Base-by-base conservation (phyloP, 1,140 invertebrate genomes). In the Littorina saxatilis region DNA sequence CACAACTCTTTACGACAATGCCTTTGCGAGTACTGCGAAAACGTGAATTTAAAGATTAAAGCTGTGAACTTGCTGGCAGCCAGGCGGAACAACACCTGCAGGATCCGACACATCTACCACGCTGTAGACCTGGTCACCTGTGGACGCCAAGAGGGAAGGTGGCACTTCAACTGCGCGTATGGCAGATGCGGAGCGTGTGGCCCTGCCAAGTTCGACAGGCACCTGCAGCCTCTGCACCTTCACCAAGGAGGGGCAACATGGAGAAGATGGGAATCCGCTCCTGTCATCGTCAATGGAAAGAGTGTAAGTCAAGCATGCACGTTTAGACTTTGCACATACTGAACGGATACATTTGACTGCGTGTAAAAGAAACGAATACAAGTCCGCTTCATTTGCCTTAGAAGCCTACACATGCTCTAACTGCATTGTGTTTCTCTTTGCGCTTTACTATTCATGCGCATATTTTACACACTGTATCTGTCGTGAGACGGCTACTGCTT, bases 121-220 rank as follows among this genome's bases (percentile, higher is more conserved):
- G 61, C 61, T 27, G 61, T 63, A n/a, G 61, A 63, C 61, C 15
- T 63, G 9, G 27, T 63, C 20, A 63, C 61, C 23, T 63, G 61
- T 63, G 61, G 61, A 0, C 15, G 61, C 11, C 61, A 27, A n/a
- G 61, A 32, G 15, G 61, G 61, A 63, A 27, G 11, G 11, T 63
- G 61, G 61, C 61, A 63, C 27, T 11, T 11, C 0, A n/a, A 63
- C 23, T 63, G 61, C 27, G 61, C 61, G 15, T 63, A 63, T 32
- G 29, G 61, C 9, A 27, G 61, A 23, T 63, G 61, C 61, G 29
- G 29, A 11, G 2, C 20, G 11, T 63, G 61, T 32, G 29, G 23
- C 27, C 9, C 27, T 32, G 61, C 20, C 27, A 11, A 11, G 17
- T 11, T 63, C 17, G 61, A 63, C 27, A 11, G 27, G 17, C 61